Percentiles rank a stretch among this genome's conserved stretches.
phyloP scores from a whole-genome alignment of 2,888 invertebrate species.

The Meiosimyza decipiens region DNA sequence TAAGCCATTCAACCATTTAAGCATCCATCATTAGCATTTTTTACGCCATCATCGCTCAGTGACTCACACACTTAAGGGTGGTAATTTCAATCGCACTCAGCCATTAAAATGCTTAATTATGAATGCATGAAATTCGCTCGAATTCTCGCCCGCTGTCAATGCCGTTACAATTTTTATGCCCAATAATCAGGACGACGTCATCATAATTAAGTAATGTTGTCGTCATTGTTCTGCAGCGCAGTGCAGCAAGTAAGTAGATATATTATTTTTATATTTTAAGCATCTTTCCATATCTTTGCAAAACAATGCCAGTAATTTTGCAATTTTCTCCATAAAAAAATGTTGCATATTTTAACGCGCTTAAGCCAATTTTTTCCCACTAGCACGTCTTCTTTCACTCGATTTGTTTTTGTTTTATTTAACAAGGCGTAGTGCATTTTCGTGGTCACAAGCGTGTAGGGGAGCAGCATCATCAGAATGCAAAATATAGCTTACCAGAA shows the following conservation, averaged over 20 bases:
- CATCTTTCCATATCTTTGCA: not conserved
- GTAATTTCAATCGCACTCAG: constrained; percentile 35
- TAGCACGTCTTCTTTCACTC: no score
- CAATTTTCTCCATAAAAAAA: not conserved
- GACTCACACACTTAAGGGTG: constrained; percentile 34
- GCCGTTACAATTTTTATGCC: constrained; percentile 3
- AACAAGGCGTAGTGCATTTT: no score
- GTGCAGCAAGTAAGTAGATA: not conserved
- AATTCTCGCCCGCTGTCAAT: constrained; percentile 1
- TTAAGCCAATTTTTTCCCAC: not conserved
- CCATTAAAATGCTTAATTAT: constrained; percentile 38
- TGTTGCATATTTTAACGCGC: constrained; percentile 23
- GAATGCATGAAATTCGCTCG: constrained; percentile 24
- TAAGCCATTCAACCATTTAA: constrained; percentile 22
- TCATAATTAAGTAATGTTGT: constrained; percentile 24
- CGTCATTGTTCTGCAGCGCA: constrained; percentile 7
- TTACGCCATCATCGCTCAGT: constrained; percentile 27
- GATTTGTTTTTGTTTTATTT: no score
- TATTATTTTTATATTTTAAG: not conserved
- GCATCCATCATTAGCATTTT: constrained; percentile 37
- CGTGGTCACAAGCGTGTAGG: no score
- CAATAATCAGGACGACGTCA: constrained; percentile 17
- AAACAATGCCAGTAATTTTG: not conserved
- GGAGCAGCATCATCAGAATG: no score
- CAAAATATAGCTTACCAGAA: no score